A percentile compares a stretch with the other conserved stretches of the same genome.
Conservation (phyloP, 1,140 invertebrate genomes). For the Capitella teleta region DNA sequence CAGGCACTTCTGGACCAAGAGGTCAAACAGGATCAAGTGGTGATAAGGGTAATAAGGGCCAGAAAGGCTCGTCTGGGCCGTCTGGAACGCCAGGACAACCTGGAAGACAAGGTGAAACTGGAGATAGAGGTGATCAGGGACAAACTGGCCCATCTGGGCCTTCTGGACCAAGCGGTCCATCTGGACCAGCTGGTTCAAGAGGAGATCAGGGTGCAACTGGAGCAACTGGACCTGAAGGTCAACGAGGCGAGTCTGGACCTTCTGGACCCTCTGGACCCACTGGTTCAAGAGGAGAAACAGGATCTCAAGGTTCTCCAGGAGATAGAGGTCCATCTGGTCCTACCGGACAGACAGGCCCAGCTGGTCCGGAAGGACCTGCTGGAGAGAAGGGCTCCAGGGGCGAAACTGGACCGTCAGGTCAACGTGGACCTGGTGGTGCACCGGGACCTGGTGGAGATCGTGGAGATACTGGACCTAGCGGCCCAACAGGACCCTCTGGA, state of each 20-base stretch:
- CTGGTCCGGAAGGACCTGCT: slow-evolving; percentile 8
- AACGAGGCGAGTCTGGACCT: slow-evolving; percentile 18
- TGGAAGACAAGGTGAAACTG: too few relatives aligned
- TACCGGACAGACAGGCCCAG: slow-evolving; percentile 3
- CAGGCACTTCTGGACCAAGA: slow-evolving; percentile 13
- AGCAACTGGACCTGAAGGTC: slow-evolving; percentile 24
- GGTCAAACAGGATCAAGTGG: slow-evolving; percentile 10
- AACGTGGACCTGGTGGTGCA: slow-evolving; percentile 5
- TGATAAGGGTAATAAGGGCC: slow-evolving; percentile 8
- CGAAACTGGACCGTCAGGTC: slow-evolving; percentile 4
- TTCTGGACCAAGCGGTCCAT: neutral
- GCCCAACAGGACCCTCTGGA: slow-evolving; percentile 10
- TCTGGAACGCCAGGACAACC: too few relatives aligned
- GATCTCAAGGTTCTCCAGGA: slow-evolving; percentile 29
- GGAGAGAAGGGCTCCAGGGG: slow-evolving; percentile 39
- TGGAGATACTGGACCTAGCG: slow-evolving; percentile 10
- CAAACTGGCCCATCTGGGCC: slow-evolving; percentile 5
- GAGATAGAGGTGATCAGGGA: too few relatives aligned
- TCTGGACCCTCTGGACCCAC: slow-evolving; percentile 22
- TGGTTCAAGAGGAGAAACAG: slow-evolving; percentile 19
- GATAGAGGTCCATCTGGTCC: slow-evolving; percentile 12
- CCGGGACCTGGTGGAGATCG: slow-evolving; percentile 16
- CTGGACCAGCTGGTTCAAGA: slow-evolving; percentile 14
- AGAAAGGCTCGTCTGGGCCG: slow-evolving; percentile 14
- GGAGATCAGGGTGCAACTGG: slow-evolving; percentile 23